A percentile compares a stretch with the other conserved stretches of the same genome.
These are phyloP conservation scores for Desmophyllum pertusum DNA, from an alignment of 92 coral and sea anemone genomes.

Conservation along the genomic window DNA sequence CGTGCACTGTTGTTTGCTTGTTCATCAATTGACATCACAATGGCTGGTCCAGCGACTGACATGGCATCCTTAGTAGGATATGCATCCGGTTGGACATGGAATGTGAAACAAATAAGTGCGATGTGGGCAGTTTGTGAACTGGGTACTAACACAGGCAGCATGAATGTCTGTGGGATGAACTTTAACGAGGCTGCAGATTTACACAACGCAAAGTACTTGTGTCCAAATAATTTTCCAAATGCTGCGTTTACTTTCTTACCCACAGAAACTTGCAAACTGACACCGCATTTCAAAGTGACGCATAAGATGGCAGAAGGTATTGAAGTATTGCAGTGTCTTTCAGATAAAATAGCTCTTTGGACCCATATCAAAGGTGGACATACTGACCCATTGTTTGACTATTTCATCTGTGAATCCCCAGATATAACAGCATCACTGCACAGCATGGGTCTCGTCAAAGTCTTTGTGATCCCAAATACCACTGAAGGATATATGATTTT, in stretches of 20 bases:
- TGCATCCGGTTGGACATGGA: background rate
- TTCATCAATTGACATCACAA: background rate
- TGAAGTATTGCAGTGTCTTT: background rate
- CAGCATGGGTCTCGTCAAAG: background rate
- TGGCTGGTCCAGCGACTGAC: constrained; percentile 20
- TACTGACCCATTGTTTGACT: constrained; percentile 2
- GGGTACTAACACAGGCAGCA: constrained; percentile 1
- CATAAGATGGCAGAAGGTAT: background rate
- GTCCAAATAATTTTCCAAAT: background rate
- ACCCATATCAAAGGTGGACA: constrained; percentile 2
- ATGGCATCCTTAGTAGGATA: constrained; percentile 8
- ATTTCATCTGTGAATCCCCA: constrained; percentile 19
- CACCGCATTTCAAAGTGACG: constrained; percentile 3
- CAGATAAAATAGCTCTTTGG: constrained; percentile 11
- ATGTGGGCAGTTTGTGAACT: constrained; percentile 23
- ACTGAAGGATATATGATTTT: background rate
- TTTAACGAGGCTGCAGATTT: constrained; percentile 16
- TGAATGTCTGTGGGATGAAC: constrained; percentile 14
- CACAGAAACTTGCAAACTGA: constrained; percentile 14
- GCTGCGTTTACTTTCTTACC: constrained; percentile 7
- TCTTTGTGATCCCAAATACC: background rate
- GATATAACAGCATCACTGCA: background rate
- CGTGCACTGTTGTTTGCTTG: background rate
- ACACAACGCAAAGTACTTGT: background rate
- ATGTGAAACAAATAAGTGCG: background rate